A percentile compares a stretch with the other conserved stretches of the same genome.
phyloP scores from a whole-genome alignment of 2,113 vertebrate genomes.

The Taurulus bubalis region DNA sequence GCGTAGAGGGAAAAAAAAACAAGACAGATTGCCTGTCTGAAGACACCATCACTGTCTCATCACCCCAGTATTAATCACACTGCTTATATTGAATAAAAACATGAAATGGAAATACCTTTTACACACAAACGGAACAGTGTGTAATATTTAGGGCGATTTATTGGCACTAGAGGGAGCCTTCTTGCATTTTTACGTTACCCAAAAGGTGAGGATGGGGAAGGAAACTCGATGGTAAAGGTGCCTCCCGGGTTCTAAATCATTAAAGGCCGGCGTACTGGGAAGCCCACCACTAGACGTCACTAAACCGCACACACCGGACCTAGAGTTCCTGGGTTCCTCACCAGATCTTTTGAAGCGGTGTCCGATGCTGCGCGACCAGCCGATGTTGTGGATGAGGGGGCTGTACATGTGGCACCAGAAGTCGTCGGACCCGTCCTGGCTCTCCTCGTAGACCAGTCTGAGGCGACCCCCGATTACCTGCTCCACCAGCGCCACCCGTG shows the following conservation, averaged over 20 bases:
- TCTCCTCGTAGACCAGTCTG: conserved; percentile 95
- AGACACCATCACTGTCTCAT: no score
- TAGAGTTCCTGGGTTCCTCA: conserved; percentile 66
- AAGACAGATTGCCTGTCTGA: no score
- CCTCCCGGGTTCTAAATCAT: background rate
- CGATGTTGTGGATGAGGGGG: conserved; percentile 95
- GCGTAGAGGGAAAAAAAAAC: no score
- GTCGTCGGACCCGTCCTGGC: conserved; percentile 93
- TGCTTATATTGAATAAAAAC: background rate
- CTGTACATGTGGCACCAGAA: conserved; percentile 99
- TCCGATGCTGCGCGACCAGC: conserved; percentile 97
- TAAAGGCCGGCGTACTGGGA: background rate
- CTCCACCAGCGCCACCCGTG: conserved; percentile 94
- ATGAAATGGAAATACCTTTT: no score
- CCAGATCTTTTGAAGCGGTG: conserved; percentile 98
- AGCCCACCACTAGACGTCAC: background rate
- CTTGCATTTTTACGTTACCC: no score
- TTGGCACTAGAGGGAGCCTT: no score
- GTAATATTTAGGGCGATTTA: no score
- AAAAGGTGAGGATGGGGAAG: no score
- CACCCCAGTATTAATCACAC: no score
- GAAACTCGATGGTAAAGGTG: no score
- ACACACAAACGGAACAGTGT: no score
- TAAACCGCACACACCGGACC: background rate
- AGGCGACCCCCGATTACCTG: conserved; percentile 94